Percentiles rank a stretch among this genome's conserved stretches.
Evolutionary conservation across 2,888 invertebrate species (phyloP).

Genomic region (Liodrosophila aerea): DNA sequence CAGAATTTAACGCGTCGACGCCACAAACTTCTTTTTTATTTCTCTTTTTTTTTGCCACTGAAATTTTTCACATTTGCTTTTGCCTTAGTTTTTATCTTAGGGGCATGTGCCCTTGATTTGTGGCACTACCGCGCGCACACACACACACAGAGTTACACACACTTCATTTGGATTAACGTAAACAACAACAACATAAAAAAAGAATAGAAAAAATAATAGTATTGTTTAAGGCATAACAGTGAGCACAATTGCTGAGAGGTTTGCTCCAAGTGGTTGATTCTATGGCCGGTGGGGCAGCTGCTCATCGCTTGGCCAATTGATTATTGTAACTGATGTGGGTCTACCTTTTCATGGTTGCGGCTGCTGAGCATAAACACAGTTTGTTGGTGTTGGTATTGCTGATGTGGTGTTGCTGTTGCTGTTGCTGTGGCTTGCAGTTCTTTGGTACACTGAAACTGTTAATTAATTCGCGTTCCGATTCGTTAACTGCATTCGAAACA

Average conservation of each 20-base stretch:
- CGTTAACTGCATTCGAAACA: slow-evolving; percentile 76
- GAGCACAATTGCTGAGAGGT: slow-evolving; percentile 17
- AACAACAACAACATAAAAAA: slow-evolving; percentile 2
- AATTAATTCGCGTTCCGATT: slow-evolving; percentile 79
- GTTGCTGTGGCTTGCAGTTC: slow-evolving; percentile 60
- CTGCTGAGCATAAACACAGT: slow-evolving; percentile 34
- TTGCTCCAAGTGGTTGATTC: slow-evolving; percentile 17
- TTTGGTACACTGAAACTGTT: slow-evolving; percentile 73
- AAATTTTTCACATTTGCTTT: slow-evolving; percentile 8
- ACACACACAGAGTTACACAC: slow-evolving; percentile 16
- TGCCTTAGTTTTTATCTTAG: slow-evolving; percentile 1
- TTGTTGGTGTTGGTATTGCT: slow-evolving; percentile 19
- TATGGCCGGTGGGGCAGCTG: slow-evolving; percentile 29
- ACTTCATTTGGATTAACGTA: no score
- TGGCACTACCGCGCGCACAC: slow-evolving; percentile 7
- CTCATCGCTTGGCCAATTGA: slow-evolving; percentile 68
- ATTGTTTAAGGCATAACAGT: slow-evolving; percentile 19
- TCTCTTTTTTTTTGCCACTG: background rate
- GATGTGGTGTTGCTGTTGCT: slow-evolving; percentile 20
- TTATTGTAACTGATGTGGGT: slow-evolving; percentile 62
- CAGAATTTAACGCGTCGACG: slow-evolving; percentile 4
- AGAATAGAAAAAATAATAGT: background rate
- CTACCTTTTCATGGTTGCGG: slow-evolving; percentile 80
- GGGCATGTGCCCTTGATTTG: slow-evolving; percentile 9
- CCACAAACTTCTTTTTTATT: slow-evolving; percentile 15